phyloP scores from a whole-genome alignment of 92 coral and sea anemone species.

The Parazoanthus swiftii region DNA sequence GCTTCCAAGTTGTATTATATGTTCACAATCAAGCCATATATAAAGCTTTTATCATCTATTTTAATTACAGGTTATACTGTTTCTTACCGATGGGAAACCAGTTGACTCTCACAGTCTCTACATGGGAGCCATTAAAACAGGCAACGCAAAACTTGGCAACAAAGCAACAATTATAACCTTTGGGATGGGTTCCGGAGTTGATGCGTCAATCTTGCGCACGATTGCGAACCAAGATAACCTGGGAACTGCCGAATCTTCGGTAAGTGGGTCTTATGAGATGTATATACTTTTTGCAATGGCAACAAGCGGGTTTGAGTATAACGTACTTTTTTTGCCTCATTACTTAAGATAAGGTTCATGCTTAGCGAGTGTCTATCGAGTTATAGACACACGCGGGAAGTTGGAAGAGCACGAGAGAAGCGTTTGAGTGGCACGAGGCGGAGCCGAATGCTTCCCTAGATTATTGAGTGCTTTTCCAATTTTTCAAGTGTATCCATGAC shows the following conservation, averaged over 20 bases:
- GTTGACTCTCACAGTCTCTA: conserved; percentile 15
- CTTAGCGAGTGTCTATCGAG: no score
- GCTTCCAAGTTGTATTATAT: no score
- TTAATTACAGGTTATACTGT: conserved; percentile 50
- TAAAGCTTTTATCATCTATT: no score
- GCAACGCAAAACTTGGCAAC: conserved; percentile 49
- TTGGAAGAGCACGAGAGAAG: no score
- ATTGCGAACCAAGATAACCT: conserved; percentile 32
- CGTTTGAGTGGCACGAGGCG: no score
- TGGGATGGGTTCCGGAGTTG: conserved; percentile 39
- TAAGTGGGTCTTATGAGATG: conserved; percentile 16
- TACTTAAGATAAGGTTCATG: no score
- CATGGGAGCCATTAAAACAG: conserved; percentile 35
- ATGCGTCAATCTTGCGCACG: conserved; percentile 22
- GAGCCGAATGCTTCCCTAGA: no score
- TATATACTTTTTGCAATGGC: not conserved
- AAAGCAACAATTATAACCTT: conserved; percentile 52
- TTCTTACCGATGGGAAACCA: conserved; percentile 70
- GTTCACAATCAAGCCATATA: no score
- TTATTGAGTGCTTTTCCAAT: no score
- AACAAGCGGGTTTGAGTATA: not conserved
- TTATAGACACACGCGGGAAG: no score
- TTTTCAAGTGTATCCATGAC: no score
- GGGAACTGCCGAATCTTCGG: not conserved
- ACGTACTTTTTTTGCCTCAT: no score